Conservation (phyloP, 1,140 invertebrate species). For the Pachypsylla venusta region DNA sequence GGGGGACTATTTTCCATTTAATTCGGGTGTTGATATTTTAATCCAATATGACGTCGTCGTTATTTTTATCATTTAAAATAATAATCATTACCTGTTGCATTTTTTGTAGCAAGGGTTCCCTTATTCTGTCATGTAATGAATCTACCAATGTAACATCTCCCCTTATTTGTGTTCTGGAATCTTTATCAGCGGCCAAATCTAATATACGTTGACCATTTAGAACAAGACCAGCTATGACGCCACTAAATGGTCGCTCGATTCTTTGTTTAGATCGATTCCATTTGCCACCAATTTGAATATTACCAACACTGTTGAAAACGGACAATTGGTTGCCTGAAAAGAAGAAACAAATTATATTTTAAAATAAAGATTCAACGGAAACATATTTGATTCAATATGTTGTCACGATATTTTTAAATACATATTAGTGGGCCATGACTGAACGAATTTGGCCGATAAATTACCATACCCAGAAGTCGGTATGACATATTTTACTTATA, state of each 20-base stretch:
- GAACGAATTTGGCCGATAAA: too few relatives aligned
- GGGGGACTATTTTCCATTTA: too few relatives aligned
- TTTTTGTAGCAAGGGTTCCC: constrained; percentile 47
- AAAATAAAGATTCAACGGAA: too few relatives aligned
- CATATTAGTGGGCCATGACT: too few relatives aligned
- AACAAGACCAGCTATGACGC: constrained; percentile 74
- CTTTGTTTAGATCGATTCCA: constrained; percentile 46
- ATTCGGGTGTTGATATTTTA: too few relatives aligned
- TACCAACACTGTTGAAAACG: constrained; percentile 84
- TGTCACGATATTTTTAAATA: too few relatives aligned
- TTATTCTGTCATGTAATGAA: constrained; percentile 48
- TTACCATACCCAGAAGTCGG: too few relatives aligned
- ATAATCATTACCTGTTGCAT: constrained; percentile 60
- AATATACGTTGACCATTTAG: constrained; percentile 71
- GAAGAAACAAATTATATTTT: not conserved
- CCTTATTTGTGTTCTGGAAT: constrained; percentile 51
- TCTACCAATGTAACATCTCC: constrained; percentile 58
- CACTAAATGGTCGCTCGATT: constrained; percentile 64
- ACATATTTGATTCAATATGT: too few relatives aligned
- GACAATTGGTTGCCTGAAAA: constrained; percentile 63
- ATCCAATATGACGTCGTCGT: too few relatives aligned
- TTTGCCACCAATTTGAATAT: constrained; percentile 77
- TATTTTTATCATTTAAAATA: too few relatives aligned
- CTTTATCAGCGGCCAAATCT: constrained; percentile 67
- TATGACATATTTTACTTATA: too few relatives aligned